Conservation (phyloP, 2,888 invertebrate species). For the Pachliopta kotzebuea region DNA sequence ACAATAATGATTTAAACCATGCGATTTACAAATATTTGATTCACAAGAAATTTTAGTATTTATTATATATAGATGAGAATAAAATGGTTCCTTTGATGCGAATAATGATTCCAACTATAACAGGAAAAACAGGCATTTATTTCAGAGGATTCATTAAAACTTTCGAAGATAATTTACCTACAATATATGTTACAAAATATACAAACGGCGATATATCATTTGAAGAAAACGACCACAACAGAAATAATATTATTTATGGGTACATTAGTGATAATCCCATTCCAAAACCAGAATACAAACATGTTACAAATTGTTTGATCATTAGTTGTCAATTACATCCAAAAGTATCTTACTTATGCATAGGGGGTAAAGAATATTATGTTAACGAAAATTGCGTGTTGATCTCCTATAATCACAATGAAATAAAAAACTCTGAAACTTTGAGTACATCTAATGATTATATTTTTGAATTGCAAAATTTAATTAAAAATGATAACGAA, state of each 20-base stretch:
- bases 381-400: conserved; percentile 47
- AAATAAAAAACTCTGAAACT: conserved; percentile 59
- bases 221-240: conserved; percentile 32
- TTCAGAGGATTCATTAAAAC: conserved; percentile 50
- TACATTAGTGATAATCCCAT: conserved; percentile 38
- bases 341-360: conserved; percentile 43
- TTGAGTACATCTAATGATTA: conserved; percentile 45
- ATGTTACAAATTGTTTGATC: conserved; percentile 41
- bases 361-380: conserved; percentile 44
- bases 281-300: conserved; percentile 29
- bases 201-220: conserved; percentile 35
- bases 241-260: conserved; percentile 47
- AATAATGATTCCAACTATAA: conserved; percentile 52
- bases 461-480: conserved; percentile 50
- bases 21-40: neutral
- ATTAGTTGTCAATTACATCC: conserved; percentile 37
- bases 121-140: conserved; percentile 39
- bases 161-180: conserved; percentile 38
- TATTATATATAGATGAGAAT: neutral
- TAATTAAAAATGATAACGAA: conserved; percentile 47
- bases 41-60: neutral
- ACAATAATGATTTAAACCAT: too few species aligned
- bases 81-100: conserved; percentile 36
- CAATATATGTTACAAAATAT: conserved; percentile 55
- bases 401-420: conserved; percentile 60